Percentiles rank a stretch among this genome's conserved stretches.
phyloP scores from a whole-genome alignment of 2,113 vertebrate species.

The Piaya cayana region DNA sequence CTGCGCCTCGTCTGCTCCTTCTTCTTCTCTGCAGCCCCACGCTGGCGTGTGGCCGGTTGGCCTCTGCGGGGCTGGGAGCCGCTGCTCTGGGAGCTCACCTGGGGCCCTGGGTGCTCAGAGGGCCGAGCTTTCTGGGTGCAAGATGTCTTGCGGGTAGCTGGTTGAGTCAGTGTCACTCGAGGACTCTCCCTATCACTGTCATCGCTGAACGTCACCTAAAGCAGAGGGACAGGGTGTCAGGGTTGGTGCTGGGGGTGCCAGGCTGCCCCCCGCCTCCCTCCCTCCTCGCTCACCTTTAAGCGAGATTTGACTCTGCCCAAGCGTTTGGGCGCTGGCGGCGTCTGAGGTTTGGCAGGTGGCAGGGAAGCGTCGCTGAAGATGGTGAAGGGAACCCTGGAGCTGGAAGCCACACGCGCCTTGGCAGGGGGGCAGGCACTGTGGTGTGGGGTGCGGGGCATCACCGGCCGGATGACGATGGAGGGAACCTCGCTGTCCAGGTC shows the following conservation, averaged over 20 bases:
- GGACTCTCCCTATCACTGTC: constrained; percentile 85
- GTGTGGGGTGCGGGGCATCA: constrained; percentile 56
- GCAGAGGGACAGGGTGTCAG: rapidly evolving
- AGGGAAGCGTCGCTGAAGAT: constrained; percentile 80
- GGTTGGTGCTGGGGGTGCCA: rapidly evolving
- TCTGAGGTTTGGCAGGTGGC: constrained; percentile 32
- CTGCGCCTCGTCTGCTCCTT: background rate
- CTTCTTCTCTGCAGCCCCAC: background rate
- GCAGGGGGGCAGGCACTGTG: background rate
- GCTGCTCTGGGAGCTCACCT: background rate
- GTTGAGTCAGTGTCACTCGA: background rate
- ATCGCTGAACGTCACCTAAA: constrained; percentile 87
- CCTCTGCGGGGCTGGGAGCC: constrained; percentile 2
- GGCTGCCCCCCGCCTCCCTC: background rate
- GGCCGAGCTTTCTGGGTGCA: background rate
- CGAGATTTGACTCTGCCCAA: constrained; percentile 74
- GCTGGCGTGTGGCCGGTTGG: background rate
- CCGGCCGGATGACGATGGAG: constrained; percentile 1
- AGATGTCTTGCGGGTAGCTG: background rate
- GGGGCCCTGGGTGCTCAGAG: background rate
- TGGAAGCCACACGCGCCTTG: background rate
- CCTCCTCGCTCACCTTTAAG: constrained; percentile 76
- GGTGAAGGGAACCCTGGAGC: constrained; percentile 72
- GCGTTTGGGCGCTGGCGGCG: constrained; percentile 82
- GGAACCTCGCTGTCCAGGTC: constrained; percentile 70